Evolutionary conservation across 2,888 invertebrate species (phyloP), one percentile per base, ranked within the genome.

Genomic region (Platerodrilus igneus): DNA sequence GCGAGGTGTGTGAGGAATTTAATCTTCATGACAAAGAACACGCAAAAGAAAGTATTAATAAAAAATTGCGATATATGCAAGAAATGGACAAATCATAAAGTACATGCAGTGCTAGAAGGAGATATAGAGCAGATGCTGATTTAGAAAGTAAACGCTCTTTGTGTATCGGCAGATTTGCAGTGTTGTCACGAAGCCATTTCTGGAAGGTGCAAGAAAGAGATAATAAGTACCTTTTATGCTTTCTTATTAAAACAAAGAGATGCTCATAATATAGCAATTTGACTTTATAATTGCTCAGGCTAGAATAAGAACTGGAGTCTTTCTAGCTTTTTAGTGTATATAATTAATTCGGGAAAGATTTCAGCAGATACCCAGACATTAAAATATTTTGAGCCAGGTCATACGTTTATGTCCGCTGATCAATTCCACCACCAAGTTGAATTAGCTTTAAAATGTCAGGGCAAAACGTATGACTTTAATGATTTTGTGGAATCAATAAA

Each of bases 401-500:
- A 47, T 29, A 38, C 41, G 13, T 47, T 36, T 27, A 45, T 41
- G 44, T 29, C 34, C 9, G 44, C 44, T 9, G 32, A 47, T 15
- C 38, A 44, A 15, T 41, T 47, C 11, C 47, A 45, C 33, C 48
- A 41, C 20, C 37, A 41, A 1, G 38, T 48, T n/a, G 45, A 41
- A 28, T 2, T 6, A 8, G 30, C 26, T 14, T 13, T 41, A 2
- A 43, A 40, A 19, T 30, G 13, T 20, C 23, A 26, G 33, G 18
- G 14, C 7, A 31, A 43, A 34, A 26, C 30, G 1, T 32, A 32
- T 7, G 52, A 47, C 30, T 53, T 52, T 42, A 9, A 29, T 27
- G 53, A 52, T 25, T 55, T 50, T 41, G 19, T 15, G n/a, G 34
- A 37, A 19, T 41, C 50, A 9, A 47, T 54, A 14, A 40, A 45